These are phyloP conservation scores for Polyergus mexicanus DNA, from an alignment of 1,140 invertebrate genomes.

Conservation along the genomic window DNA sequence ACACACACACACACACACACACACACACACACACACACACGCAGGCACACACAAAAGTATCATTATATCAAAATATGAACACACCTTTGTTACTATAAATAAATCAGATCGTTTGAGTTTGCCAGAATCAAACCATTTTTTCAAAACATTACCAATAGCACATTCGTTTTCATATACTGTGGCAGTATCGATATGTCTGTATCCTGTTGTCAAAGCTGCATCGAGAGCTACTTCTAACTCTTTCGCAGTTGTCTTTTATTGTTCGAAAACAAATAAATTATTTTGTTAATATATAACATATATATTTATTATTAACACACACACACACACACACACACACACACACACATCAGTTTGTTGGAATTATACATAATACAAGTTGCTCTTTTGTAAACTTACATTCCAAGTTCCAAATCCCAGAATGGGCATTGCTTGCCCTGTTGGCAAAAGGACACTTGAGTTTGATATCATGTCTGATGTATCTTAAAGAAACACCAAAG, in stretches of 20 bases:
- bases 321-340: background rate
- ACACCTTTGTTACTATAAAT: constrained; percentile 90
- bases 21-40: too few relatives aligned
- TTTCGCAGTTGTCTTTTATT: constrained; percentile 84
- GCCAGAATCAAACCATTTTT: constrained; percentile 88
- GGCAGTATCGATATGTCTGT: constrained; percentile 91
- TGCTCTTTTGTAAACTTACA: constrained; percentile 81
- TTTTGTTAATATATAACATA: constrained; percentile 4
- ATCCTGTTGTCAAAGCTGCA: constrained; percentile 88
- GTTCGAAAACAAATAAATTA: constrained; percentile 34
- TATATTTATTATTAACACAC: background rate
- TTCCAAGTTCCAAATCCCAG: constrained; percentile 91
- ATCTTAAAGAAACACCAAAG: background rate
- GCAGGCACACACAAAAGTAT: background rate
- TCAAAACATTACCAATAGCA: constrained; percentile 88
- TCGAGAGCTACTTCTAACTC: constrained; percentile 87
- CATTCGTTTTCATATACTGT: constrained; percentile 89
- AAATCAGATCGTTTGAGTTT: constrained; percentile 89
- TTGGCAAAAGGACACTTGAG: constrained; percentile 71
- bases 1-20: too few relatives aligned
- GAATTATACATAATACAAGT: background rate
- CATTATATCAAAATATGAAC: background rate
- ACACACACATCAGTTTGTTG: background rate
- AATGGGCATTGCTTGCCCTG: constrained; percentile 87
- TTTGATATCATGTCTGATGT: constrained; percentile 24